Evolutionary conservation across 2,888 invertebrate species (phyloP), one percentile per base, ranked within the genome.

Genomic region (Plebejus anna): DNA sequence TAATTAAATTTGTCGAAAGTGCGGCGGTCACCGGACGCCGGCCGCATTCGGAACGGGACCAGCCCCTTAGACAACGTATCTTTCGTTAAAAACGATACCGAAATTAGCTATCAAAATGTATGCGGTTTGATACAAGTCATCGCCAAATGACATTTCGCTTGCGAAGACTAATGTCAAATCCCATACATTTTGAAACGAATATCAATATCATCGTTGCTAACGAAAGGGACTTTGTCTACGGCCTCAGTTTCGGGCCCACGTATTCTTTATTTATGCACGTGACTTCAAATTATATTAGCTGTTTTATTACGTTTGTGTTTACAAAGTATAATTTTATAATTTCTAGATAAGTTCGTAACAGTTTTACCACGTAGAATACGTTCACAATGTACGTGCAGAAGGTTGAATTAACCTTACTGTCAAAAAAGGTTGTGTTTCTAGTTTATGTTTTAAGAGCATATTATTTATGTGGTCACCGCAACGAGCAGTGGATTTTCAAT

Each of bases 1-100:
- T 89, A 91, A 92, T 90, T 86, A 86, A 89, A 90, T 90, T 87
- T 87, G 84, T 81, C 82, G 82, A 81, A 85, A 86, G 86, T 84
- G 83, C 87, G 85, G 87, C 86, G 88, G 88, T 85, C 87, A 86
- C 86, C 84, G 86, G 82, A 89, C 86, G 88, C 86, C 79, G 81
- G 82, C 84, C 80, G 89, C 90, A 91, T 92, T 84, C 85, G 85
- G 87, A 92, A 81, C 82, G 84, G 84, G 81, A 83, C 82, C 81
- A 81, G 82, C 2, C 22, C 22, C 22, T 22, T 22, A 22, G 22
- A 22, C 22, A 86, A 22, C 22, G 22, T 22, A 22, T 22, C 22
- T 22, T 22, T 22, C 22, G 22, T 22, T 22, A 22, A 22, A 22
- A 22, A 22, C 22, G 22, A 22, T 22, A 22, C 22, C 22, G 0